phyloP scores from a whole-genome alignment of 2,888 invertebrate genomes.

The Catocala sponsa region DNA sequence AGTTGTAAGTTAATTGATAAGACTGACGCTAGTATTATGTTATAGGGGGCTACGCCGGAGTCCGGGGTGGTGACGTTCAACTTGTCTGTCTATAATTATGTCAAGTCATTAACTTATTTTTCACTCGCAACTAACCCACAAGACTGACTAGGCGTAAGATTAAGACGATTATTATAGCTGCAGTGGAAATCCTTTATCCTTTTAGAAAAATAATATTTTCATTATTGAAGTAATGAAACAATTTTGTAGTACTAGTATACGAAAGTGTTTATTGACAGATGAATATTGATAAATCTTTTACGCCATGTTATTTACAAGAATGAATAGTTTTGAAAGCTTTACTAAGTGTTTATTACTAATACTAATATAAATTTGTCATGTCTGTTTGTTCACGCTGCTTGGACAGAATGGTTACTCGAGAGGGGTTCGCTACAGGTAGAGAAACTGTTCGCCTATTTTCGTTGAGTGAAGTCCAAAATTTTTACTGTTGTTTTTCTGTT shows the following conservation, averaged over 20 bases:
- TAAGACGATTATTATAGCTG: slow-evolving; percentile 30
- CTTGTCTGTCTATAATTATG: slow-evolving; percentile 29
- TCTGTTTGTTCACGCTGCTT: slow-evolving; percentile 79
- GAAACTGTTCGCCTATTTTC: slow-evolving; percentile 59
- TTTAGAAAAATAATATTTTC: slow-evolving; percentile 61
- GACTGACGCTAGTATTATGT: slow-evolving; percentile 67
- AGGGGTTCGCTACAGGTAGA: slow-evolving; percentile 84
- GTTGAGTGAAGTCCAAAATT: slow-evolving; percentile 56
- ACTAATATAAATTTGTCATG: slow-evolving; percentile 66
- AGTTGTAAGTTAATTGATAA: slow-evolving; percentile 60
- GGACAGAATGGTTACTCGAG: slow-evolving; percentile 83
- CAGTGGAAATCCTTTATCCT: slow-evolving; percentile 40
- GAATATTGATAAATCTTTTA: slow-evolving; percentile 77
- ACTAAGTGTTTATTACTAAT: slow-evolving; percentile 66
- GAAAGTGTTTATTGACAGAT: slow-evolving; percentile 74
- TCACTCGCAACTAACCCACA: slow-evolving; percentile 8
- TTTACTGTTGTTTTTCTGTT: slow-evolving; percentile 58
- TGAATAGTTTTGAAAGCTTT: slow-evolving; percentile 73
- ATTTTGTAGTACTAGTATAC: slow-evolving; percentile 68
- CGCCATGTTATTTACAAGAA: slow-evolving; percentile 67
- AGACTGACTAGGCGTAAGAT: slow-evolving; percentile 42
- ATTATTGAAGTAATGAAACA: slow-evolving; percentile 59
- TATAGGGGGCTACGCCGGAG: slow-evolving; percentile 50
- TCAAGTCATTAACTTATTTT: background rate
- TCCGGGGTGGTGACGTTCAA: slow-evolving; percentile 46